phyloP scores from a whole-genome alignment of 2,888 invertebrate species.

The Meta bourneti region DNA sequence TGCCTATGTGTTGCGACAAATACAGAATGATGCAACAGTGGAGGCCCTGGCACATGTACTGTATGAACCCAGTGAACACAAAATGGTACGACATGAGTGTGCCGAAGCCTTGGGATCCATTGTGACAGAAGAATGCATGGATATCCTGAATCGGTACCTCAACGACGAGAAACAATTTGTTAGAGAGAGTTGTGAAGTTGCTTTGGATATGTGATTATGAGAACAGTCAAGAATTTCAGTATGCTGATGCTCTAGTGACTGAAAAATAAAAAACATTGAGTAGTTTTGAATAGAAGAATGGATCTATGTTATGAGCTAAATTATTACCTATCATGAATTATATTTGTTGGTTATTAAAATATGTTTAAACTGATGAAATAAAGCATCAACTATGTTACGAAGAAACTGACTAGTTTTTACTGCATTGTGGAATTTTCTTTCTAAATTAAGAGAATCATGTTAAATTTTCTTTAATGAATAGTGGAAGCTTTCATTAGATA shows the following conservation, averaged over 20 bases:
- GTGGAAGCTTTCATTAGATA: too few species aligned
- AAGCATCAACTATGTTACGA: too few species aligned
- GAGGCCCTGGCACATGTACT: conserved; percentile 88
- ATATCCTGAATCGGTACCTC: conserved; percentile 88
- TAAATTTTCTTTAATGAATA: too few species aligned
- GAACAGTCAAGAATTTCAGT: conserved; percentile 85
- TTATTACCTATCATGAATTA: too few species aligned
- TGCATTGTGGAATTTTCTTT: too few species aligned
- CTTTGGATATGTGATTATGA: conserved; percentile 98
- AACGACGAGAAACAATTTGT: conserved; percentile 92
- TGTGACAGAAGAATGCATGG: conserved; percentile 91
- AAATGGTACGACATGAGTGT: conserved; percentile 99
- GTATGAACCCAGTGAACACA: conserved; percentile 88
- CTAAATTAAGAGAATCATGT: too few species aligned
- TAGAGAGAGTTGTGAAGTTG: conserved; percentile 95
- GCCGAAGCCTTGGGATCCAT: conserved; percentile 99
- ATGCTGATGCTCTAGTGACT: conserved; percentile 70
- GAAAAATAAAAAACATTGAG: background rate
- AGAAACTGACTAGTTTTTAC: too few species aligned
- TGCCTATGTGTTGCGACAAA: conserved; percentile 97
- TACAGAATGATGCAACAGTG: conserved; percentile 90
- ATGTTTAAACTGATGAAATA: too few species aligned
- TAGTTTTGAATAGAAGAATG: too few species aligned
- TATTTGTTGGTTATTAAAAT: too few species aligned
- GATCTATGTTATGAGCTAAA: too few species aligned